These are phyloP conservation scores for Cephus runcator DNA, from an alignment of 2,888 invertebrate genomes.

Conservation along the genomic window DNA sequence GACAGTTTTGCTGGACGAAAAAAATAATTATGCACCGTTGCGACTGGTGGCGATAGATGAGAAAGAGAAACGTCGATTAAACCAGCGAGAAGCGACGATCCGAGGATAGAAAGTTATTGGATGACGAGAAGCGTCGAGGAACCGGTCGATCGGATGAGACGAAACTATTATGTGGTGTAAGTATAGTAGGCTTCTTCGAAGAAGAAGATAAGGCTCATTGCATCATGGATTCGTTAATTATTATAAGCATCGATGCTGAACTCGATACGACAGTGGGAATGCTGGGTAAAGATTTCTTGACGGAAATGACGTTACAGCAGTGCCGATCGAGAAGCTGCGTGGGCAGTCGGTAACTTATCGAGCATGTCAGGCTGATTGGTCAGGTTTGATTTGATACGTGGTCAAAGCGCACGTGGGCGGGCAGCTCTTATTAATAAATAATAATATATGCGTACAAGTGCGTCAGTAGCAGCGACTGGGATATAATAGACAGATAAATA, in stretches of 20 bases:
- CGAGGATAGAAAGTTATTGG: not conserved
- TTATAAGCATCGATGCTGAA: not conserved
- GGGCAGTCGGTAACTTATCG: slow-evolving; percentile 21
- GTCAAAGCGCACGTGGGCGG: slow-evolving; percentile 26
- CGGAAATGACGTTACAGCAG: not conserved
- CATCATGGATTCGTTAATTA: not conserved
- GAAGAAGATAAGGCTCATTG: not conserved
- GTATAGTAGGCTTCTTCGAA: not conserved
- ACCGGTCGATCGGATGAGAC: not conserved
- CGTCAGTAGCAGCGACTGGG: not conserved
- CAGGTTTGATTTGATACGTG: slow-evolving; percentile 26
- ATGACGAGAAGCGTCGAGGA: not conserved
- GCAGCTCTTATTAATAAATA: slow-evolving; percentile 25
- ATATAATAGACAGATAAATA: not conserved
- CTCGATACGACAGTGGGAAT: not conserved
- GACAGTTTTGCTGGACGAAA: not conserved
- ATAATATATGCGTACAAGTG: slow-evolving; percentile 9
- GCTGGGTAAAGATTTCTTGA: not conserved
- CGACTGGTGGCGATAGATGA: not conserved
- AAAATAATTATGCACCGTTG: not conserved
- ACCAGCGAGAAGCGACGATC: not conserved
- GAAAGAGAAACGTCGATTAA: not conserved
- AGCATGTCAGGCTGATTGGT: slow-evolving; percentile 25
- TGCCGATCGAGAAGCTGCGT: slow-evolving; percentile 36
- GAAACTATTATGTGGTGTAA: not conserved